Base-by-base conservation (phyloP, 2,888 invertebrate species). In the Hypercompe scribonia region DNA sequence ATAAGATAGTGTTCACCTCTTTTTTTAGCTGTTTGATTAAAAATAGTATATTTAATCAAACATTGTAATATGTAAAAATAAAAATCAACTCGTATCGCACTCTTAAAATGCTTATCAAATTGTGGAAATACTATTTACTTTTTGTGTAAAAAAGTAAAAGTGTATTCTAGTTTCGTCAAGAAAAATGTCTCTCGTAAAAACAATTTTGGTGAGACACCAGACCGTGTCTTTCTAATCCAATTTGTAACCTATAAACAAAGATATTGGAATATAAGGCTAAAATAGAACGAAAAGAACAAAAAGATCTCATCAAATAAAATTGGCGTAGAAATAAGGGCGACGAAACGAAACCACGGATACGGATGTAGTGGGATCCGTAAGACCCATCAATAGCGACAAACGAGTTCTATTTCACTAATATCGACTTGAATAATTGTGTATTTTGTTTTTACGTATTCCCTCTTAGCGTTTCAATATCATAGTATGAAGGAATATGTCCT, bases 201-300 rank as follows among this genome's bases (percentile, higher is more conserved):
- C 87, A 89, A 89, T 89, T 89, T 89, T 78, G 77, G 78, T 78
- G 84, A 84, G 84, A 87, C 86, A 86, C 86, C 82, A 87, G 84
- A 86, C 86, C 86, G 84, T 85, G 84, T 88, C 85, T 88, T 88
- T 88, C 85, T 90, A 90, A 90, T 91, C 86, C 88, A 91, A 91
- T 91, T 91, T 90, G 86, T 87, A 87, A 87, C 89, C 86, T 87
- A 89, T 90, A 89, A 87, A 86, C 86, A 85, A 88, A 84, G 88
- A 87, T 89, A 89, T 90, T 88, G 87, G 87, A 86, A 88, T 86
- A 88, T 86, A 86, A 85, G 86, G 84, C 85, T 84, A 83, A 83
- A 84, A 83, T 81, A 84, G 83, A 87, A 84, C 72, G 80, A 82
- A 81, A 80, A 84, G 83, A 87, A 87, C 83, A 88, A 87, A 88